Evolutionary conservation across 2,113 vertebrate species (phyloP), one percentile per base, ranked within the genome.

Genomic region (Eretmochelys imbricata): DNA sequence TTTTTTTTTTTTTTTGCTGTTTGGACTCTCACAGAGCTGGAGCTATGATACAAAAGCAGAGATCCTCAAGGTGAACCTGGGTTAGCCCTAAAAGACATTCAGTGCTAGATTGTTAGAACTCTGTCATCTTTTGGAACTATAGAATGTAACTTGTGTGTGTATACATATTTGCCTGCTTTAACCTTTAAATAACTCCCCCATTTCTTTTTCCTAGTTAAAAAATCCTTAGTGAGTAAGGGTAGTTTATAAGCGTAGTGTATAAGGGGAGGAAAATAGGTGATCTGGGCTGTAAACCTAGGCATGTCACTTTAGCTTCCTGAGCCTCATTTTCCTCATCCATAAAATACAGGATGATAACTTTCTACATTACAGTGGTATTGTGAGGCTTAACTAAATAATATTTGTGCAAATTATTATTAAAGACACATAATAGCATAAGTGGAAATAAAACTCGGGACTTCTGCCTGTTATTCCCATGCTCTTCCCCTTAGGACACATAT

Each of bases 361-460:
- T 3, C 25, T 91, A 76, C 31, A 82, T 53, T 20, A 80, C 2
- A 46, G 12, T 80, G 7, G 1, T 89, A 51, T 31, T 87, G 65
- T 90, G n/a, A 89, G 6, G 81, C 3, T 4, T 46, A 83, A 5
- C 2, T 79, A 85, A 93, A 65, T 42, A 91, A 69, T 84, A 57
- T 80, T 59, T 85, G 2, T 6, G 76, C 83, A 93, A 95, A 69
- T 69, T 69, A 69, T 69, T 82, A 80, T 3, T 91, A 46, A 76
- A 76, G 22, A 51, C 89, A 92, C 79, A 2, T 1, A 59, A n/a
- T 11, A 93, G 57, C 31, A 85, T 14, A 10, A 13, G 16, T 83
- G 2, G 38, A 11, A 38, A 24, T 5, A 53, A 42, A 42, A 27
- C 10, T 57, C 17, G 80, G 78, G 1, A 24, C 5, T 5, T 86